phyloP scores from a whole-genome alignment of 2,113 vertebrate genomes.

The Sarotherodon lohbergeri region DNA sequence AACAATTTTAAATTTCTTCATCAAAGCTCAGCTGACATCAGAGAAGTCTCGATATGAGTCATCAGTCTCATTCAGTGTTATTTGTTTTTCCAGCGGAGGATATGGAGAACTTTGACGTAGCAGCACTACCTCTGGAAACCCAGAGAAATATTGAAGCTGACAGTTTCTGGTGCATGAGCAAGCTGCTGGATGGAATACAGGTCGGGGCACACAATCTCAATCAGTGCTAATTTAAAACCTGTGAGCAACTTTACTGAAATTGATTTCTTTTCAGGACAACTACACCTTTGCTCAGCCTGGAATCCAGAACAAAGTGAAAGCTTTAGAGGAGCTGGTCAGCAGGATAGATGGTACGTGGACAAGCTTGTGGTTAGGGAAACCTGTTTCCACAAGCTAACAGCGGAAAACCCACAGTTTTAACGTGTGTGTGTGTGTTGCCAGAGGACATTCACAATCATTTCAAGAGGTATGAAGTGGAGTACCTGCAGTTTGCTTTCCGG shows the following conservation, averaged over 20 bases:
- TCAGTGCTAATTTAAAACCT: neutral
- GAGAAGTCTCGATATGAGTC: neutral
- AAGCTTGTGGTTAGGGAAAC: neutral
- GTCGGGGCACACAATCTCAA: slow-evolving; percentile 43
- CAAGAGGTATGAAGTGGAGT: slow-evolving; percentile 87
- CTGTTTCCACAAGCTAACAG: neutral
- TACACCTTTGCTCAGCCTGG: slow-evolving; percentile 98
- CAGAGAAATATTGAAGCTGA: slow-evolving; percentile 94
- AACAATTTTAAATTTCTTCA: neutral
- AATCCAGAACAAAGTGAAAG: slow-evolving; percentile 98
- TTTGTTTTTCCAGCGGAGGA: slow-evolving; percentile 82
- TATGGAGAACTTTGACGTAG: slow-evolving; percentile 94
- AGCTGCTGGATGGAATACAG: slow-evolving; percentile 96
- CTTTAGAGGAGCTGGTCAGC: slow-evolving; percentile 93
- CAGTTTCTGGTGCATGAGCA: slow-evolving; percentile 99
- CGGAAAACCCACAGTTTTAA: neutral
- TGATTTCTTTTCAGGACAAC: slow-evolving; percentile 78
- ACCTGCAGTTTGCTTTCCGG: slow-evolving; percentile 90
- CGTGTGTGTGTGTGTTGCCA: slow-evolving; percentile 51
- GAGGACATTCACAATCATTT: slow-evolving; percentile 91
- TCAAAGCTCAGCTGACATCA: neutral
- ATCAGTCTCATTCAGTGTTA: neutral
- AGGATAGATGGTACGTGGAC: slow-evolving; percentile 87
- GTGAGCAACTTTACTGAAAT: neutral
- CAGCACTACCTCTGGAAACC: slow-evolving; percentile 83